These are phyloP conservation scores for Onthophagus sagittarius DNA, from an alignment of 2,888 invertebrate genomes.

Conservation along the genomic window DNA sequence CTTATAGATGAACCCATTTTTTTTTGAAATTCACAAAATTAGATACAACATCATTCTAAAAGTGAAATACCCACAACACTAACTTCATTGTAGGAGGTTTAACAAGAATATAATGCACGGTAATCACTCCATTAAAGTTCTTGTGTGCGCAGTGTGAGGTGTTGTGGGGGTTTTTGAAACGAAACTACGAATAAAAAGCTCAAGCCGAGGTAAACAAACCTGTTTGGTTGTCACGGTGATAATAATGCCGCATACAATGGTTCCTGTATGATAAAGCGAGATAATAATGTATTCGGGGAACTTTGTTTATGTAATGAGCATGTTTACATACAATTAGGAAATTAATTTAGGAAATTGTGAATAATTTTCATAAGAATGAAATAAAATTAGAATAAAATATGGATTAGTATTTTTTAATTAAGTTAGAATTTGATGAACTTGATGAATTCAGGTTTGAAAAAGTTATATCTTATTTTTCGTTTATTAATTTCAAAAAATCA, in stretches of 20 bases:
- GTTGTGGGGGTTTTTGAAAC: not conserved
- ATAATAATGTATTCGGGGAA: too few relatives aligned
- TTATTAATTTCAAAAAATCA: too few relatives aligned
- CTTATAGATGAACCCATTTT: conserved; percentile 30
- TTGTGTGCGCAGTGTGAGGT: too few relatives aligned
- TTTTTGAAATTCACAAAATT: not conserved
- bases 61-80: not conserved
- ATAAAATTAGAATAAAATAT: too few relatives aligned
- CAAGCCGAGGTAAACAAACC: not conserved
- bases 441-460: too few relatives aligned
- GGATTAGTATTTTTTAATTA: too few relatives aligned
- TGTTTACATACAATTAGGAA: not conserved
- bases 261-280: not conserved
- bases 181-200: not conserved
- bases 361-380: too few relatives aligned
- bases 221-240: not conserved
- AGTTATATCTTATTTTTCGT: too few relatives aligned
- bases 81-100: not conserved
- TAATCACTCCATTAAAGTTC: not conserved
- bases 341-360: too few relatives aligned
- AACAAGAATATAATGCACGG: not conserved
- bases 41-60: not conserved
- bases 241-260: not conserved
- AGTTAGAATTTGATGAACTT: too few relatives aligned
- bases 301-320: too few relatives aligned